These are phyloP conservation scores for Craseonycteris thonglongyai DNA, from an alignment of 2,113 vertebrate species.

Conservation along the genomic window DNA sequence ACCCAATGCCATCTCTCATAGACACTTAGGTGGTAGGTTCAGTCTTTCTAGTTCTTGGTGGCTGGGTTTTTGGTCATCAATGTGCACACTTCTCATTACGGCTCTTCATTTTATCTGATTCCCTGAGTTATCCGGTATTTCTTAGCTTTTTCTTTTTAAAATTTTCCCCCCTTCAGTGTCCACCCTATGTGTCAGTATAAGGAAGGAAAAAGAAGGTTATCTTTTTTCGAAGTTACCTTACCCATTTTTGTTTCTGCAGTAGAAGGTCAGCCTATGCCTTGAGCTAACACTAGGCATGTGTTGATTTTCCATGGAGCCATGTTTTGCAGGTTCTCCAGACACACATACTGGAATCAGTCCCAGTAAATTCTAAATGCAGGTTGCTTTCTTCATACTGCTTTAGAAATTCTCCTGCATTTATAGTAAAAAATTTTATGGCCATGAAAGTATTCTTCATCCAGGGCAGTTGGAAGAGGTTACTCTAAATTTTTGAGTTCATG, in stretches of 20 bases:
- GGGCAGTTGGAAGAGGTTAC: background rate
- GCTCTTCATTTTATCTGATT: background rate
- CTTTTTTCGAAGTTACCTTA: background rate
- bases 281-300: background rate
- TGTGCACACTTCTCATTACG: background rate
- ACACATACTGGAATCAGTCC: background rate
- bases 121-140: background rate
- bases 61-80: background rate
- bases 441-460: background rate
- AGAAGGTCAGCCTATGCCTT: background rate
- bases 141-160: background rate
- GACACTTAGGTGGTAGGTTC: background rate
- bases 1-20: background rate
- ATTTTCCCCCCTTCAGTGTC: background rate
- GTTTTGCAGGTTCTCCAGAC: background rate
- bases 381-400: background rate
- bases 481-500: background rate
- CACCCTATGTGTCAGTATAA: background rate
- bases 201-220: background rate
- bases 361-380: background rate
- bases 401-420: background rate
- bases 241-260: background rate
- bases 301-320: background rate
- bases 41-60: background rate
- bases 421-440: background rate